Evolutionary conservation across 2,113 vertebrate genomes (phyloP).

Genomic region (Ailurus styani): DNA sequence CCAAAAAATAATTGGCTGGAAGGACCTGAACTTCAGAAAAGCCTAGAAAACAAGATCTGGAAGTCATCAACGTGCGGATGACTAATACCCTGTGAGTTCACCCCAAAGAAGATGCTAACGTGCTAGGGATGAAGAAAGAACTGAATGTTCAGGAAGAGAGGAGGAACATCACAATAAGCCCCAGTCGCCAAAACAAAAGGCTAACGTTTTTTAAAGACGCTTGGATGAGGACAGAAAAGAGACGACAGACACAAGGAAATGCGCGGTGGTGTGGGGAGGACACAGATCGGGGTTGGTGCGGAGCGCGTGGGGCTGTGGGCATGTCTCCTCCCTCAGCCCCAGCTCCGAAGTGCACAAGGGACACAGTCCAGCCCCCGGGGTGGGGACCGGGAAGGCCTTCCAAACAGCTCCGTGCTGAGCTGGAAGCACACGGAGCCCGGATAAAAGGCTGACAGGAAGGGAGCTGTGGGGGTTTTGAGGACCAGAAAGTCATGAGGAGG

Average conservation of each 20-base stretch:
- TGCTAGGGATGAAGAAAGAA: neutral
- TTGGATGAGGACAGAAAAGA: neutral
- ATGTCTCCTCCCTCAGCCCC: rapidly evolving
- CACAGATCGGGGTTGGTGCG: rapidly evolving
- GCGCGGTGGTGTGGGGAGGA: neutral
- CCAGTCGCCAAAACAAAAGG: neutral
- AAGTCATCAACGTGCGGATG: neutral
- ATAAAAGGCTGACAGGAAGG: neutral
- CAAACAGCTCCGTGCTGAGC: too few relatives aligned
- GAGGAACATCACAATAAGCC: neutral
- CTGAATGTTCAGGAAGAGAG: neutral
- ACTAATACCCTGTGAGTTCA: neutral
- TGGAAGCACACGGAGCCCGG: rapidly evolving
- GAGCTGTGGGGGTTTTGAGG: neutral
- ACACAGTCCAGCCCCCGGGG: too few relatives aligned
- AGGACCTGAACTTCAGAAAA: neutral
- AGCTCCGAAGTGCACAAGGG: too few relatives aligned
- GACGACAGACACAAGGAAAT: rapidly evolving
- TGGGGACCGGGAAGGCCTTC: neutral
- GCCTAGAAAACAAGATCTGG: neutral
- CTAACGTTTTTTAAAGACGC: neutral
- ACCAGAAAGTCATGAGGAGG: neutral
- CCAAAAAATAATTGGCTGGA: neutral
- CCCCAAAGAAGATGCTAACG: neutral
- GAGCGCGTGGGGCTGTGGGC: too few relatives aligned